Conservation (phyloP, 2,797 vertebrate species). For the Pelochelys cantorii region DNA sequence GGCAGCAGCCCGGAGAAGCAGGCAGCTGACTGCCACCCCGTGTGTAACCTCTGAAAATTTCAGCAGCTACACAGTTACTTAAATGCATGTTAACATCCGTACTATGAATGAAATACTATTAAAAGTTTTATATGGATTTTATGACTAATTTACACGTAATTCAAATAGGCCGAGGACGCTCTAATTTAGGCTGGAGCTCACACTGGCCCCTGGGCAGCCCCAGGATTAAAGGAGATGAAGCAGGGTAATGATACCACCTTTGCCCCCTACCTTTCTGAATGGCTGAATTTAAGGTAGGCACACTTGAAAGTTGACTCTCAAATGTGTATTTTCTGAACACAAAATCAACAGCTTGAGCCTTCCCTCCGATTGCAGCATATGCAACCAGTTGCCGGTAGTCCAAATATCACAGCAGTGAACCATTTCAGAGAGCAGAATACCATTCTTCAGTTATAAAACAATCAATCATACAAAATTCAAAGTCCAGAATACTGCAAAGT, state of each 20-base stretch:
- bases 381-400: not conserved
- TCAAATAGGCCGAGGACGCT: not conserved
- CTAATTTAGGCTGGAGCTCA: not conserved
- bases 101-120: not conserved
- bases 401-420: not conserved
- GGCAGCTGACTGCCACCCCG: too few species aligned
- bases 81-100: not conserved
- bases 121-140: not conserved
- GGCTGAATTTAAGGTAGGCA: not conserved
- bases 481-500: not conserved
- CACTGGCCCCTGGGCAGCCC: not conserved
- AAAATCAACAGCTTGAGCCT: not conserved
- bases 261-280: not conserved
- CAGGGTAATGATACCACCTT: not conserved
- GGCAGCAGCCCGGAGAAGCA: too few species aligned
- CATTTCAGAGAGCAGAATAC: not conserved
- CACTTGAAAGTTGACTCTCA: not conserved
- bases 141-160: not conserved
- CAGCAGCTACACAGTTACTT: too few species aligned
- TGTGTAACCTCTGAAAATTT: too few species aligned
- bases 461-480: not conserved
- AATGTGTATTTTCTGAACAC: not conserved
- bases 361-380: not conserved
- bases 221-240: not conserved
- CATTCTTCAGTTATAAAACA: not conserved